These are phyloP conservation scores for Acinonyx jubatus DNA, from an alignment of 2,113 vertebrate species.

Conservation along the genomic window DNA sequence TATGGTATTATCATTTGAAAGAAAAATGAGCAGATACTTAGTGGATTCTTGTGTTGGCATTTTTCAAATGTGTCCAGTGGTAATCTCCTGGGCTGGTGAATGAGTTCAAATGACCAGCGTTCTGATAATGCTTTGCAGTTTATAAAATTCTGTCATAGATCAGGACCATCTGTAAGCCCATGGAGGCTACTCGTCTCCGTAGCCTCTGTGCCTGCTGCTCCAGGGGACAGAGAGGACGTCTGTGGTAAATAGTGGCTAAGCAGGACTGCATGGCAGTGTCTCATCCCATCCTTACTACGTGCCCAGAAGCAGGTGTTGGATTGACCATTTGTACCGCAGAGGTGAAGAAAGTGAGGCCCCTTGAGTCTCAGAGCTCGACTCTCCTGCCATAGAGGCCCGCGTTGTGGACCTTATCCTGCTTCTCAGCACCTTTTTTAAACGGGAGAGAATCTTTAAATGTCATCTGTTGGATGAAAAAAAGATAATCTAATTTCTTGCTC, in stretches of 20 bases:
- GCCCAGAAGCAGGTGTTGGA: accelerated
- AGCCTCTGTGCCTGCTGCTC: accelerated
- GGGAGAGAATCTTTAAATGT: neutral
- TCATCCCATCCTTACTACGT: accelerated
- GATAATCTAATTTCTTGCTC: neutral
- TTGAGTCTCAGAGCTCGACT: too few relatives aligned
- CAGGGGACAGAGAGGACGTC: neutral
- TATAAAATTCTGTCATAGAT: neutral
- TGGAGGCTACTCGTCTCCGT: neutral
- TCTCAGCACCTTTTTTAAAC: neutral
- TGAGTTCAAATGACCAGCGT: neutral
- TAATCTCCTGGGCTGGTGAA: neutral
- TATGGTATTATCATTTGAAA: neutral
- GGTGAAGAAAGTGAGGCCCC: neutral
- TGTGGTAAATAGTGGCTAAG: neutral
- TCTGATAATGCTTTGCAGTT: neutral
- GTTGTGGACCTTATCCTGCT: neutral
- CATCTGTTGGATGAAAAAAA: neutral
- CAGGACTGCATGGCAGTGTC: accelerated
- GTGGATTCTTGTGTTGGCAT: neutral
- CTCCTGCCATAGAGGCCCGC: accelerated
- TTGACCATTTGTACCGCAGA: accelerated
- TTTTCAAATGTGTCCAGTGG: neutral
- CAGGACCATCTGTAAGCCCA: neutral
- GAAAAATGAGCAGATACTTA: neutral